A percentile compares a stretch with the other conserved stretches of the same genome.
These are phyloP conservation scores for Sakesphorus luctuosus DNA, from an alignment of 2,113 vertebrate species.

Conservation along the genomic window DNA sequence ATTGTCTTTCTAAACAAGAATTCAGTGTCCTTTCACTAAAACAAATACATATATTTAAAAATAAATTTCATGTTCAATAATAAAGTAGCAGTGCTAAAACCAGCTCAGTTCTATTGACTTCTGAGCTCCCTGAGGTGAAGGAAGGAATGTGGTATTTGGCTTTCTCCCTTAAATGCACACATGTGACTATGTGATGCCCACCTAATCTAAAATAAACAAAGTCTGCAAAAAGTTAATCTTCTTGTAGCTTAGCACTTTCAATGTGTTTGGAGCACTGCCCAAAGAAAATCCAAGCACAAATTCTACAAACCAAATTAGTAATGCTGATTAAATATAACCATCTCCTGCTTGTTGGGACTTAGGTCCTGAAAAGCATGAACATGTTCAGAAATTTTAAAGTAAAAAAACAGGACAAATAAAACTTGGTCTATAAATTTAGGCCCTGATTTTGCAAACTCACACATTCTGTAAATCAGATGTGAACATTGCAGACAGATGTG, in stretches of 20 bases:
- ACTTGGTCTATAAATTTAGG: not conserved
- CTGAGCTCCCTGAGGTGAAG: not conserved
- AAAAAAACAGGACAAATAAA: not conserved
- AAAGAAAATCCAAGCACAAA: not conserved
- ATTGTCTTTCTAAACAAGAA: constrained; percentile 18
- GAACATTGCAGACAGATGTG: not conserved
- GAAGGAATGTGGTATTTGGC: constrained; percentile 16
- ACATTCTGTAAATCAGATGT: accelerated
- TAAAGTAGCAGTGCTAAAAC: constrained; percentile 26
- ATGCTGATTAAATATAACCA: not conserved
- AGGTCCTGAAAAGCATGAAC: not conserved
- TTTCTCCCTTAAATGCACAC: not conserved
- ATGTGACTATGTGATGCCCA: not conserved
- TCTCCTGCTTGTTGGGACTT: not conserved
- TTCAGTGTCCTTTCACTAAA: constrained; percentile 38
- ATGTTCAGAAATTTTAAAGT: not conserved
- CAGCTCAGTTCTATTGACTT: not conserved
- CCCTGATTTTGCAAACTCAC: not conserved
- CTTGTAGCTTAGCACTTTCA: constrained; percentile 3
- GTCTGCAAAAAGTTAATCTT: constrained; percentile 12
- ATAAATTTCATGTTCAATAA: not conserved
- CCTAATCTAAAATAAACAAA: constrained; percentile 15
- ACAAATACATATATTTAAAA: not conserved
- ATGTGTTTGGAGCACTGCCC: not conserved
- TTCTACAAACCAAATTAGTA: not conserved